Conservation (phyloP, 2,113 vertebrate species). For the Otus sunia region DNA sequence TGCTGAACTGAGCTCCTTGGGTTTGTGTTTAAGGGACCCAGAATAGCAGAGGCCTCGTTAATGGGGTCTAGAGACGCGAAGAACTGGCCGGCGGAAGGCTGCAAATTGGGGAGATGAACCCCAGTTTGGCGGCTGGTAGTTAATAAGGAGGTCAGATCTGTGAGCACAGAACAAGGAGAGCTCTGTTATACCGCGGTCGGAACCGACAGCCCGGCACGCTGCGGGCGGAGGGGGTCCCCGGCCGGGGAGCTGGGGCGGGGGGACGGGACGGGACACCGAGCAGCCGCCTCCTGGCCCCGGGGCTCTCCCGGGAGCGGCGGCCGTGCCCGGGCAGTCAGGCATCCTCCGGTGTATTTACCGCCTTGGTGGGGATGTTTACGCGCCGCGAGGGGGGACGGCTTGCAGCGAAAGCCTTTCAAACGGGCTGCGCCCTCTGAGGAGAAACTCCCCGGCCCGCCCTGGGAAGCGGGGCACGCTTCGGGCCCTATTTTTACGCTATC, state of each 20-base stretch:
- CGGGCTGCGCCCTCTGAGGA: not conserved
- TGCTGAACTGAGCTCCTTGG: conserved; percentile 94
- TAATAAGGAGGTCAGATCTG: conserved; percentile 97
- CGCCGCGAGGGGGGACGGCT: not conserved
- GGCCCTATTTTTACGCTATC: not conserved
- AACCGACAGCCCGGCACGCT: not conserved
- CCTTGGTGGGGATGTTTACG: not conserved
- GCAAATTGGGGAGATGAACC: conserved; percentile 85
- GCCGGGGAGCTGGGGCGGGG: not conserved
- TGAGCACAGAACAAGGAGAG: conserved; percentile 66
- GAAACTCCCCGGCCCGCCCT: not conserved
- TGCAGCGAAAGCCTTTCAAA: not conserved
- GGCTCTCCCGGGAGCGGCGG: not conserved
- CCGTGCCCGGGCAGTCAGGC: not conserved
- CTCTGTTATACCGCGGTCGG: conserved; percentile 51
- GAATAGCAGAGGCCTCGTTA: conserved; percentile 89
- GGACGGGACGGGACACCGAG: not conserved
- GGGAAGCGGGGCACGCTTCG: not conserved
- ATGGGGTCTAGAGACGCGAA: conserved; percentile 95
- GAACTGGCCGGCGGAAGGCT: conserved; percentile 89
- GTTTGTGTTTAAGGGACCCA: conserved; percentile 89
- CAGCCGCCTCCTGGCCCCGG: not conserved
- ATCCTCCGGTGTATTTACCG: not conserved
- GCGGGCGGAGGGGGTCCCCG: not conserved
- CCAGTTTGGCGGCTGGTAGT: conserved; percentile 88